These are phyloP conservation scores for Drosophila novamexicana DNA, from an alignment of 1,140 invertebrate genomes.

Conservation along the genomic window DNA sequence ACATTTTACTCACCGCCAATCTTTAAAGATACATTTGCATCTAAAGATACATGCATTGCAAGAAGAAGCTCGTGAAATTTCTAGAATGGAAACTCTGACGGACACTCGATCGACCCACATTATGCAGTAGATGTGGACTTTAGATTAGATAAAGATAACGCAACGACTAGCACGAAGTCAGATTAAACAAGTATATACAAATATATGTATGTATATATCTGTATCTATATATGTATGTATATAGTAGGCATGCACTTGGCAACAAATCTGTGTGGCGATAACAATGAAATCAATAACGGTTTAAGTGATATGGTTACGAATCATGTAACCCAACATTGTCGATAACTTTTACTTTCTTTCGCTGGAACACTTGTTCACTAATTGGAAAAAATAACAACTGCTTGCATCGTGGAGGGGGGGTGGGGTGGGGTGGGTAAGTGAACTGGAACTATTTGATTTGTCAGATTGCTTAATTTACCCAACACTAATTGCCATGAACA, in stretches of 20 bases:
- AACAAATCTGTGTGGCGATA: slow-evolving; percentile 28
- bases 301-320: slow-evolving; percentile 21
- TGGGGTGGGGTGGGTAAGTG: not conserved
- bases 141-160: slow-evolving; percentile 41
- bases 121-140: slow-evolving; percentile 3
- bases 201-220: not conserved
- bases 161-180: not conserved
- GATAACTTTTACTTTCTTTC: slow-evolving; percentile 34
- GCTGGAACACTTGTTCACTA: slow-evolving; percentile 12
- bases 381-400: slow-evolving; percentile 40
- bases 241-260: slow-evolving; percentile 28
- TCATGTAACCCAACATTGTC: slow-evolving; percentile 8
- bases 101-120: not conserved
- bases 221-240: not conserved
- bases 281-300: slow-evolving; percentile 32
- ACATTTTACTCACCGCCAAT: no score
- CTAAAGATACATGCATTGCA: no score
- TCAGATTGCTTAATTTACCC: slow-evolving; percentile 29
- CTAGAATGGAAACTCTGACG: not conserved
- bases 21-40: no score
- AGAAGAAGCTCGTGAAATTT: not conserved
- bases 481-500: slow-evolving; percentile 41
- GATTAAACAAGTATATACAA: slow-evolving; percentile 1
- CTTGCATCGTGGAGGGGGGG: not conserved
- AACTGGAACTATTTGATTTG: slow-evolving; percentile 19